phyloP scores from a whole-genome alignment of 2,888 invertebrate genomes.

The Cephus pulcher region DNA sequence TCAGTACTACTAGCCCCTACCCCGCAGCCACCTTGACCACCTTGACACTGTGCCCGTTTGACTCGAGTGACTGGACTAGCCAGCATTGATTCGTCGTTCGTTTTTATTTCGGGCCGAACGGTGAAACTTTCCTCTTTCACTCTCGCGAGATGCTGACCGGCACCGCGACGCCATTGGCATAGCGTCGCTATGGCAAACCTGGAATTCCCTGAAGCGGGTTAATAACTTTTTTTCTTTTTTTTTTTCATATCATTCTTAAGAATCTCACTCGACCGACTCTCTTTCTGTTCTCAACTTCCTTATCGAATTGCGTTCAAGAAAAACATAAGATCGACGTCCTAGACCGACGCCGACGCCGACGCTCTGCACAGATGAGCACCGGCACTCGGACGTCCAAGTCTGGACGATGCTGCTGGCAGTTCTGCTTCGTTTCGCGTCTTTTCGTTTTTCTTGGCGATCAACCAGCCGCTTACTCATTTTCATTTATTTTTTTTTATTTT shows the following conservation, averaged over 20 bases:
- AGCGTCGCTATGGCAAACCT: slow-evolving; percentile 17
- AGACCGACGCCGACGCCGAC: no score
- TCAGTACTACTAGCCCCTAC: not conserved
- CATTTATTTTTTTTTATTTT: no score
- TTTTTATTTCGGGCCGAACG: slow-evolving; percentile 4
- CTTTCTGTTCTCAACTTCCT: slow-evolving; percentile 9
- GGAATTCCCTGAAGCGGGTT: slow-evolving; percentile 21
- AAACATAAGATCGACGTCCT: slow-evolving; percentile 16
- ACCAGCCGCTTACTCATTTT: no score
- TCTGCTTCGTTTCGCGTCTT: no score
- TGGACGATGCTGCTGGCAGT: no score
- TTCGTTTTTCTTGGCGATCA: no score
- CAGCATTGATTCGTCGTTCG: slow-evolving; percentile 5
- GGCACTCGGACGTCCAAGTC: slow-evolving; percentile 38
- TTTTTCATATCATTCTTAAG: slow-evolving; percentile 10
- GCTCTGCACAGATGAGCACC: slow-evolving; percentile 34
- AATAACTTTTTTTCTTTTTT: not conserved
- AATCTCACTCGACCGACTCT: not conserved
- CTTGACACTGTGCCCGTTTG: slow-evolving; percentile 63
- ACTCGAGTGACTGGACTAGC: slow-evolving; percentile 31
- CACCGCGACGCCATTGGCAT: no score
- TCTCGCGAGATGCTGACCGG: slow-evolving; percentile 1
- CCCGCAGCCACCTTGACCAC: slow-evolving; percentile 30
- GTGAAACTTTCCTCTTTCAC: slow-evolving; percentile 16
- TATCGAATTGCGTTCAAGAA: slow-evolving; percentile 10